These are phyloP conservation scores for Eospalax fontanierii DNA, from an alignment of 2,797 vertebrate genomes.

Conservation along the genomic window DNA sequence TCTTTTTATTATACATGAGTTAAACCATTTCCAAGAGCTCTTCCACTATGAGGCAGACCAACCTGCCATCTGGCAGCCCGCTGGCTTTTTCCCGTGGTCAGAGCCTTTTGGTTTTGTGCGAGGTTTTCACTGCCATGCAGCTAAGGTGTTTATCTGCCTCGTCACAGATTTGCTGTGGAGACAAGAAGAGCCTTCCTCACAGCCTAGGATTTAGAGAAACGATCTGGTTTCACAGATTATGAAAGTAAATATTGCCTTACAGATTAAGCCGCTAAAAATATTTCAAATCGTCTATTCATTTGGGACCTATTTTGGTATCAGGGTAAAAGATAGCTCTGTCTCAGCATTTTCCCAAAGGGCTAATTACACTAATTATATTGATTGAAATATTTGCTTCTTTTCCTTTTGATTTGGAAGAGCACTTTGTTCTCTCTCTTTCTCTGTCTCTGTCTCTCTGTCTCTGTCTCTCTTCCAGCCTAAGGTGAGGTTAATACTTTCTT, in stretches of 20 bases:
- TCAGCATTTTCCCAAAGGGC: constrained; percentile 21
- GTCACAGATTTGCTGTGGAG: background rate
- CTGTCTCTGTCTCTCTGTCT: background rate
- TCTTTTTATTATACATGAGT: background rate
- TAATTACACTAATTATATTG: constrained; percentile 55
- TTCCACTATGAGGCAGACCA: no score
- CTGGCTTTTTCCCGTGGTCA: no score
- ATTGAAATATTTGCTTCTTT: background rate
- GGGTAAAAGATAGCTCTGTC: constrained; percentile 17
- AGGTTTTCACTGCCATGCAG: rapidly evolving
- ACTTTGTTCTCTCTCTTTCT: background rate
- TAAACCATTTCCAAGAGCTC: background rate
- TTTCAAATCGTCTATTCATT: background rate
- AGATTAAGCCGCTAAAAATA: constrained; percentile 17
- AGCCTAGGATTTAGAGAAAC: background rate
- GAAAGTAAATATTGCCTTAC: constrained; percentile 37
- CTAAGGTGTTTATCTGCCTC: rapidly evolving
- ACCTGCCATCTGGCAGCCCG: rapidly evolving
- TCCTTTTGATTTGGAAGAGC: background rate
- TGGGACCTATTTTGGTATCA: constrained; percentile 10
- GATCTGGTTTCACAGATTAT: background rate
- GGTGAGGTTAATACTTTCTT: background rate
- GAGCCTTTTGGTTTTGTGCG: background rate
- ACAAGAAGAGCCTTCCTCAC: background rate
- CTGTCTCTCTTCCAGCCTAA: background rate